Percentiles rank a stretch among this genome's conserved stretches.
phyloP scores from a whole-genome alignment of 2,888 invertebrate genomes.

The Teleiodes luculella region DNA sequence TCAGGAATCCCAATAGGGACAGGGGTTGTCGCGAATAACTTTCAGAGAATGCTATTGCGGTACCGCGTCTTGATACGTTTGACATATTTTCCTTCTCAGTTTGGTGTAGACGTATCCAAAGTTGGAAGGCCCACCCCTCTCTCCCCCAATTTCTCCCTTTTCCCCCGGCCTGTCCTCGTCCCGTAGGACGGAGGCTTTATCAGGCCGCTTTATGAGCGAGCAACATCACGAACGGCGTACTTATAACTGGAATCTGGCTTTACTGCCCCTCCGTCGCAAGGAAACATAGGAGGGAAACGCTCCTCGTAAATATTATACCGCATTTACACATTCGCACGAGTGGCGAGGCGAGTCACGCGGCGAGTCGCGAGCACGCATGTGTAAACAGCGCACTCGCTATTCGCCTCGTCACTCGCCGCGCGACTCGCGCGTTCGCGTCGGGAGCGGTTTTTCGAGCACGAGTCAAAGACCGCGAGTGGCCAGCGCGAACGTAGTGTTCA shows the following conservation, averaged over 20 bases:
- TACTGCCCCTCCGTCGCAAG: constrained; percentile 36
- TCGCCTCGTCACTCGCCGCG: too few relatives aligned
- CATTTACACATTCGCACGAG: too few relatives aligned
- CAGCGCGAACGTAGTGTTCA: too few relatives aligned
- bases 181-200: constrained; percentile 48
- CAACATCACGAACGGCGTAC: constrained; percentile 49
- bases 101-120: constrained; percentile 19
- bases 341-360: too few relatives aligned
- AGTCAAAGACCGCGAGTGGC: too few relatives aligned
- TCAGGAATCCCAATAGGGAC: not conserved
- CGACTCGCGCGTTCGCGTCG: too few relatives aligned
- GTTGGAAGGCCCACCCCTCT: constrained; percentile 18
- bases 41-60: constrained; percentile 6
- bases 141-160: constrained; percentile 6
- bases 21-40: not conserved
- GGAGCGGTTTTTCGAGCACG: too few relatives aligned
- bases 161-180: constrained; percentile 33
- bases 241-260: constrained; percentile 54
- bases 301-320: constrained; percentile 48
- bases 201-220: constrained; percentile 54
- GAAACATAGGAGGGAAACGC: constrained; percentile 38
- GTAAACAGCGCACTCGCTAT: too few relatives aligned
- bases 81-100: constrained; percentile 9
- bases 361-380: too few relatives aligned
- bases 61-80: not conserved